Base-by-base conservation (phyloP, 1,140 invertebrate genomes). In the Bathynomus jamesi region DNA sequence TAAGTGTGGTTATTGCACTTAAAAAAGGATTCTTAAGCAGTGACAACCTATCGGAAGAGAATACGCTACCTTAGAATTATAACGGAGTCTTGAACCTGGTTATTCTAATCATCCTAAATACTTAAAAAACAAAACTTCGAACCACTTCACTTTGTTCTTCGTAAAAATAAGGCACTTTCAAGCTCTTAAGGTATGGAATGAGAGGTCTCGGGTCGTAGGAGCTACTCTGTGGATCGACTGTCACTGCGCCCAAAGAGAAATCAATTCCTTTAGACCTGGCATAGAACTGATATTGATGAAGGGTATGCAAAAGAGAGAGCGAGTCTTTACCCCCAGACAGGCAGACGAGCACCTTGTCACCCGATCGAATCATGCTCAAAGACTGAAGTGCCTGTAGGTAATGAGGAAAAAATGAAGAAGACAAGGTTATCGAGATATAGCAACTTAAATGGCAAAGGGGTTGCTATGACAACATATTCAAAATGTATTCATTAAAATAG, bases 251-350 rank as follows among this genome's bases (percentile, higher is more conserved):
- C 64, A 93, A 83, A 28, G 86, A 86, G 79, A 95, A 95, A 61
- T 87, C 83, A 21, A 92, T 85, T 2, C 90, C 90, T 81, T 91
- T 68, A 4, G 89, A 10, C 87, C 87, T 83, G 0, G 87, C 86
- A 79, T 93, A 90, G 81, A 88, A 91, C 82, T 91, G 89, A 80
- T 92, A 93, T 79, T 95, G 92, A 67, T 89, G 87, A 70, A 96
- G 83, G 1, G 90, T 89, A 80, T 96, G 93, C 0, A 96, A 82
- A 0, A 96, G 82, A 0, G 89, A 88, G 1, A 95, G 81, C 0
- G 93, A 95, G 79, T 92, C 90, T 71, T 89, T 90, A 0, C 90
- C 90, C 0, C 89, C 91, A 0, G 90, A 90, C n/a, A 95, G 82
- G 81, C 94, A 95, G 1, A 95, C 86, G 76, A 96, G 82, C 11